These are phyloP conservation scores for Bradypodion ventrale DNA, from an alignment of 2,797 vertebrate genomes.

Conservation along the genomic window DNA sequence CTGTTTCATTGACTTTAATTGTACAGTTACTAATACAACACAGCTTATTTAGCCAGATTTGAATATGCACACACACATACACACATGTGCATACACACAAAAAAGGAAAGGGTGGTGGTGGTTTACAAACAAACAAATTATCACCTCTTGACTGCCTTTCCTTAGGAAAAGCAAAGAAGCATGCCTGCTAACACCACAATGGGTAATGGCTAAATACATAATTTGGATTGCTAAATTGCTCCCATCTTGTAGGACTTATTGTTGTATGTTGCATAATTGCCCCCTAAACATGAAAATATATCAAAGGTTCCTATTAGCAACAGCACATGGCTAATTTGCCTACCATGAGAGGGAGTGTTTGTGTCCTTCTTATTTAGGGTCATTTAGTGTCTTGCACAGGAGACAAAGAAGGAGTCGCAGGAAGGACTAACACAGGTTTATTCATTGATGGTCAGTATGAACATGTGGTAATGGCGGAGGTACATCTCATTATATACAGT, in stretches of 20 bases:
- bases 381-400: too few species aligned
- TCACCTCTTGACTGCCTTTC: neutral
- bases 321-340: neutral
- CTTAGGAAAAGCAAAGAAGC: neutral
- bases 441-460: too few species aligned
- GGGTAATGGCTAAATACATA: neutral
- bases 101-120: neutral
- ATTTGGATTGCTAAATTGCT: neutral
- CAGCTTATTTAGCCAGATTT: accelerated
- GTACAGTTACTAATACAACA: neutral
- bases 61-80: neutral
- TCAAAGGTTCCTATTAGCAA: accelerated
- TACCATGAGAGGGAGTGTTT: neutral
- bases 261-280: conserved; percentile 8
- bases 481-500: too few species aligned
- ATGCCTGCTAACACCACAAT: neutral
- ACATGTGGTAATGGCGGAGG: too few species aligned
- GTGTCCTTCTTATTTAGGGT: neutral
- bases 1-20: conserved; percentile 27
- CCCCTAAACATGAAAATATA: conserved; percentile 6
- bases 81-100: neutral
- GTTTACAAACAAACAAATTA: neutral
- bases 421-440: too few species aligned
- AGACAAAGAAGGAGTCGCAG: too few species aligned
- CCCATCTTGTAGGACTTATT: neutral